phyloP scores from a whole-genome alignment of 2,113 vertebrate genomes.

The Ochotona princeps region DNA sequence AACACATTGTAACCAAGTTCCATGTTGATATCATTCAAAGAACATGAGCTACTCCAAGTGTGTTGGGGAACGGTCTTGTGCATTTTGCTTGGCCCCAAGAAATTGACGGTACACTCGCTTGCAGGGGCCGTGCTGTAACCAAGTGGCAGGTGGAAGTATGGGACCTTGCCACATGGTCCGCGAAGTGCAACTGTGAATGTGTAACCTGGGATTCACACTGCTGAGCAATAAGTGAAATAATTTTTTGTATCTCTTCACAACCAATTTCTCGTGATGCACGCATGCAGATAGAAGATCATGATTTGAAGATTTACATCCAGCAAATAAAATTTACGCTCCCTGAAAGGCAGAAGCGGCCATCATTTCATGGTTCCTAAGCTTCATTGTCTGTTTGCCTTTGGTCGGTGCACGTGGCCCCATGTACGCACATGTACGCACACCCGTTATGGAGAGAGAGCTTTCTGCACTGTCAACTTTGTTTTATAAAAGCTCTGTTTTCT shows the following conservation, averaged over 20 bases:
- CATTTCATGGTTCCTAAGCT: slow-evolving; percentile 84
- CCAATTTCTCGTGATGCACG: slow-evolving; percentile 78
- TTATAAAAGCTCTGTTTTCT: slow-evolving; percentile 84
- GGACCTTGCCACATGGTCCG: not conserved
- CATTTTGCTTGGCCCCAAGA: not conserved
- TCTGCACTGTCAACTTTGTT: slow-evolving; percentile 84
- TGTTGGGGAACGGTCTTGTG: not conserved
- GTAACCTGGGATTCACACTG: slow-evolving; percentile 71
- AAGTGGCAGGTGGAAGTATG: not conserved
- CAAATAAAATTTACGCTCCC: slow-evolving; percentile 84
- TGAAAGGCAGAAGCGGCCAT: slow-evolving; percentile 84
- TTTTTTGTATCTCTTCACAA: slow-evolving; percentile 81
- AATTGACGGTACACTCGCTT: not conserved
- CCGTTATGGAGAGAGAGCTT: slow-evolving; percentile 77
- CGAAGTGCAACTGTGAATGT: slow-evolving; percentile 45
- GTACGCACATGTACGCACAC: not conserved
- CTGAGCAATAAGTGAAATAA: slow-evolving; percentile 75
- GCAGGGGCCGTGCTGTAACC: not conserved
- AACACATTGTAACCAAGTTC: slow-evolving; percentile 7
- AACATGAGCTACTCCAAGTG: not conserved
- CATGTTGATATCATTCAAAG: slow-evolving; percentile 52
- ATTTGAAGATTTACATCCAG: slow-evolving; percentile 82
- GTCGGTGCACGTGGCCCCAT: slow-evolving; percentile 47
- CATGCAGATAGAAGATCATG: slow-evolving; percentile 77
- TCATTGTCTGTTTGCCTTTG: slow-evolving; percentile 80